Conservation (phyloP, 2,888 invertebrate genomes). For the Eupithecia vulgata region DNA sequence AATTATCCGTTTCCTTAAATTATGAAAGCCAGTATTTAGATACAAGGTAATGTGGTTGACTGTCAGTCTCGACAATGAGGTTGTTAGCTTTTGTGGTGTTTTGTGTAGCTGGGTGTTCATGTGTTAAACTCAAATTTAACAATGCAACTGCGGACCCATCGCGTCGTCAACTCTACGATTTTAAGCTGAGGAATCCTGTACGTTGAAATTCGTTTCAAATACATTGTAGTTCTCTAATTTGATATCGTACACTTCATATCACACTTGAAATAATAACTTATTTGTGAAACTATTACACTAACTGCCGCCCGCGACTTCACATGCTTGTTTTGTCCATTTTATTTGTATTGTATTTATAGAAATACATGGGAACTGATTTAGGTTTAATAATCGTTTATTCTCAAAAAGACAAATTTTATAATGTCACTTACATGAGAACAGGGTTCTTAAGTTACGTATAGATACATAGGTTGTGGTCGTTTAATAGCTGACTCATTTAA, state of each 20-base stretch:
- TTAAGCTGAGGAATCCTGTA: conserved; percentile 57
- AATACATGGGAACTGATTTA: no score
- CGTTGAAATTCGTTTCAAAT: conserved; percentile 50
- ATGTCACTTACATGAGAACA: no score
- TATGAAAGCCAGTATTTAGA: neutral
- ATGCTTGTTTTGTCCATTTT: no score
- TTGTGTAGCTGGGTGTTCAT: conserved; percentile 16
- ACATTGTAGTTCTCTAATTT: neutral
- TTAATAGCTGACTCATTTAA: no score
- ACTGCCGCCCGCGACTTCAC: no score
- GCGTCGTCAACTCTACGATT: conserved; percentile 34
- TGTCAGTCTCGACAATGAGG: conserved; percentile 26
- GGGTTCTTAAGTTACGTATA: no score
- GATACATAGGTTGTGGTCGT: no score
- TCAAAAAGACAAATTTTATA: no score
- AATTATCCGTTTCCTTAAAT: neutral
- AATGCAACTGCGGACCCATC: conserved; percentile 57
- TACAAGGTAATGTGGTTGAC: neutral
- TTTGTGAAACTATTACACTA: no score
- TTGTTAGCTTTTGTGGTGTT: conserved; percentile 18
- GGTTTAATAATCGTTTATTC: no score
- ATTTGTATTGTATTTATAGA: no score
- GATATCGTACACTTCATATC: neutral
- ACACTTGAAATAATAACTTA: neutral
- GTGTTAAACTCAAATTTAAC: conserved; percentile 32